These are phyloP conservation scores for Amphimallon solstitiale DNA, from an alignment of 2,888 invertebrate species.

Conservation along the genomic window DNA sequence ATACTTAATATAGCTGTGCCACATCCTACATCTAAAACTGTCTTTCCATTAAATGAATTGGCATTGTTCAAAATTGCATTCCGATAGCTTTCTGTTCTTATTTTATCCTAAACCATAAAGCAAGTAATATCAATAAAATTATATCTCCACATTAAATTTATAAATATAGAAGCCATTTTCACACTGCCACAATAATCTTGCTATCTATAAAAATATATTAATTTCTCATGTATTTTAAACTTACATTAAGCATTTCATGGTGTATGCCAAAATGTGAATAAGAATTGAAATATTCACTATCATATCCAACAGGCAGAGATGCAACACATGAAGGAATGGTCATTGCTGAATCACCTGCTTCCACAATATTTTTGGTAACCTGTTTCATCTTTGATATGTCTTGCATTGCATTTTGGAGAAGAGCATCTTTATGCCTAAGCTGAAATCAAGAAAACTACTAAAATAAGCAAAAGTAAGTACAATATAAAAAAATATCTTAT, in stretches of 20 bases:
- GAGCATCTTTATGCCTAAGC: conserved; percentile 69
- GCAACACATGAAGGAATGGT: conserved; percentile 56
- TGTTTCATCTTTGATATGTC: conserved; percentile 71
- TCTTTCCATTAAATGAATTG: conserved; percentile 75
- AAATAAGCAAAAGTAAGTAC: conserved; percentile 16
- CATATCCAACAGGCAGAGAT: conserved; percentile 70
- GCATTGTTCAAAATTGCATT: conserved; percentile 83
- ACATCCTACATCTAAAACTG: conserved; percentile 95
- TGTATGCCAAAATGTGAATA: conserved; percentile 94
- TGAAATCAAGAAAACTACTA: conserved; percentile 62
- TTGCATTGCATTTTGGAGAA: conserved; percentile 70
- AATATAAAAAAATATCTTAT: neutral
- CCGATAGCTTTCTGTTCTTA: conserved; percentile 87
- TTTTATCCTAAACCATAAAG: conserved; percentile 82
- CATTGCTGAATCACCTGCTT: conserved; percentile 55
- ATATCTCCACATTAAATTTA: too few species aligned
- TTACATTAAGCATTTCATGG: conserved; percentile 90
- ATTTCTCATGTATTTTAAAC: conserved; percentile 41
- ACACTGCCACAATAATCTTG: too few species aligned
- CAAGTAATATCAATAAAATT: too few species aligned
- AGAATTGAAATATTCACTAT: conserved; percentile 82
- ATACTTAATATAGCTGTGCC: conserved; percentile 98
- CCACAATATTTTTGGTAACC: conserved; percentile 69
- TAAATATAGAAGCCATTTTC: neutral
- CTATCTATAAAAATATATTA: too few species aligned